Evolutionary conservation across 1,140 invertebrate species (phyloP), one percentile per base, ranked within the genome.

Genomic region (Ladona fulva): DNA sequence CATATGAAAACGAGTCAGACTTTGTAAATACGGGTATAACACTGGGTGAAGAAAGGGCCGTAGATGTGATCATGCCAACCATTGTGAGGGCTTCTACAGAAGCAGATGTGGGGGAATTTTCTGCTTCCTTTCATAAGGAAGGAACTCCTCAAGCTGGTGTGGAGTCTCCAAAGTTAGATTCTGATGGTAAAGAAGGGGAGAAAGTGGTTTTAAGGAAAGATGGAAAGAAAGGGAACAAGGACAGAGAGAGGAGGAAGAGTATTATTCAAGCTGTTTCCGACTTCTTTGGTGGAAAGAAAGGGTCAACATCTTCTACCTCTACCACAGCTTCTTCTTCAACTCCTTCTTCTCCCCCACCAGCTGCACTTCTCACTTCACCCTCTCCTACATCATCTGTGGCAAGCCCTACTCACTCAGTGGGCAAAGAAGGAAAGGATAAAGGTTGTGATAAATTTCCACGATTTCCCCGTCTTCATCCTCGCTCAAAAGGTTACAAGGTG

Each of bases 211-310:
- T 77, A 24, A 77, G 77, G 77, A 81, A 77, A 73, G 80, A 29
- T 52, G 80, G 79, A 66, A 76, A 74, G 24, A 24, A 84, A 84
- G 78, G 92, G 93, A 83, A 87, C 14, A 84, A 84, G 78, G 92
- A 93, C 83, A 87, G 89, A 0, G 92, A 93, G 79, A 87, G 93
- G 78, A 86, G 92, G 74, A 93, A 92, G 82, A 94, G 93, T 83
- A 91, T 95, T 66, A 95, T 95, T 80, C 93, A 94, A 86, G 91
- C 93, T 74, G 90, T 95, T 74, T 92, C 93, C 1, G 93, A 92
- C 83, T 93, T 95, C 82, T 93, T 95, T 81, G 88, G 90, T 74
- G 91, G 90, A 80, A 90, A 89, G 80, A 86, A 82, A 73, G 83
- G 81, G 78, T 83, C 85, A 8, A 80, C 81, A 76, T 81, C 83